phyloP scores from a whole-genome alignment of 2,888 invertebrate genomes.

The Tenthredo livida region DNA sequence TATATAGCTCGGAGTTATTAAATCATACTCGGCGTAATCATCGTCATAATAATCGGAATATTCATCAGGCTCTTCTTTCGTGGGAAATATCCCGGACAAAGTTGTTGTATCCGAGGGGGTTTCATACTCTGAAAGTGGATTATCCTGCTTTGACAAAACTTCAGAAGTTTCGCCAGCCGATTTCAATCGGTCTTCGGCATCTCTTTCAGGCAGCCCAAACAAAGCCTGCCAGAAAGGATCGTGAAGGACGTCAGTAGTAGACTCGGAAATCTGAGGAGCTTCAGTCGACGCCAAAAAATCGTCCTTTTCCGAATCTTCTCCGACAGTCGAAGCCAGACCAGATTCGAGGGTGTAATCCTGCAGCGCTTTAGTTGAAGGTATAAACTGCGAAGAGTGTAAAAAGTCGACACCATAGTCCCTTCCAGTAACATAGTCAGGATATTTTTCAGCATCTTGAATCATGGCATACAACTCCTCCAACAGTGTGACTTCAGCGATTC shows the following conservation, averaged over 20 bases:
- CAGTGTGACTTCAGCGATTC: not conserved
- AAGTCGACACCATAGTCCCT: too few species aligned
- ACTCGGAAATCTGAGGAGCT: not conserved
- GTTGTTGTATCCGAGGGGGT: not conserved
- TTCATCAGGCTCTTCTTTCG: not conserved
- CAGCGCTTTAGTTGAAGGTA: not conserved
- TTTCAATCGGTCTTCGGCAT: not conserved
- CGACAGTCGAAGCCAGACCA: not conserved
- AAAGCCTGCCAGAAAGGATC: not conserved
- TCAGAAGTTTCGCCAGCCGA: not conserved
- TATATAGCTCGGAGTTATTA: conserved; percentile 1
- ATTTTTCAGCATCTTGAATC: too few species aligned
- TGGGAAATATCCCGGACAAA: not conserved
- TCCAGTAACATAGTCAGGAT: too few species aligned
- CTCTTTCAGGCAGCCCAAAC: not conserved
- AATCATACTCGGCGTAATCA: not conserved
- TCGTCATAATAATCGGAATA: not conserved
- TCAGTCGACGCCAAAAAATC: not conserved
- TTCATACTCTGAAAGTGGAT: not conserved
- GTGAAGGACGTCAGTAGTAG: not conserved
- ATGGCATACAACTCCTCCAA: not conserved
- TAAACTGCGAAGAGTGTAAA: too few species aligned
- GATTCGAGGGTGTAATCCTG: not conserved
- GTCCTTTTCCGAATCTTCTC: not conserved
- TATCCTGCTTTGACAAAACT: not conserved